These are phyloP conservation scores for Leptinotarsa lineolata DNA, from an alignment of 1,140 invertebrate species.

Conservation along the genomic window DNA sequence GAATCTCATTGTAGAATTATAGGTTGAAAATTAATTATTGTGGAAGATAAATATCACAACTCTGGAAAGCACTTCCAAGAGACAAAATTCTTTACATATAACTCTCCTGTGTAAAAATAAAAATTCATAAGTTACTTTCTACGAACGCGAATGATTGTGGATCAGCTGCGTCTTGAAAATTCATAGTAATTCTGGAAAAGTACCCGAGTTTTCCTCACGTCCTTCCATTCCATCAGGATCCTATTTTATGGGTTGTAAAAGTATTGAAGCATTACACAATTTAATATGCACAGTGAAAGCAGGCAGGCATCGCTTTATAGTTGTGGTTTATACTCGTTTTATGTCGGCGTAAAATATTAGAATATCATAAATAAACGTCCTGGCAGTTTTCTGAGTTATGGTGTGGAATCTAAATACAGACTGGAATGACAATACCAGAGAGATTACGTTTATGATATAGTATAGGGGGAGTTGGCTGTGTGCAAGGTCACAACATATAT, in stretches of 20 bases:
- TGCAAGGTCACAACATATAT: too few relatives aligned
- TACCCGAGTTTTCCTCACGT: neutral
- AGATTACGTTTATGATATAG: too few relatives aligned
- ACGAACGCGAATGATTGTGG: too few relatives aligned
- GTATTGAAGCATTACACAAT: constrained; percentile 15
- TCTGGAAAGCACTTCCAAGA: too few relatives aligned
- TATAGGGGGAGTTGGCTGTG: too few relatives aligned
- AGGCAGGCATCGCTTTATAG: constrained; percentile 18
- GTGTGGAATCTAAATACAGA: neutral
- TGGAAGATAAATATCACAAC: too few relatives aligned
- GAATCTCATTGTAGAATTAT: too few relatives aligned
- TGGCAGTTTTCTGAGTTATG: constrained; percentile 9
- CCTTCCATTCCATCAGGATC: constrained; percentile 2
- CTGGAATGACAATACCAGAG: neutral
- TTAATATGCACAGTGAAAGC: constrained; percentile 26
- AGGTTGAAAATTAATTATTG: too few relatives aligned
- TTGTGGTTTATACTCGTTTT: constrained; percentile 27
- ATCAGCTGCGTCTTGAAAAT: too few relatives aligned
- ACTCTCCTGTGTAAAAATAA: too few relatives aligned
- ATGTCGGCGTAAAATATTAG: constrained; percentile 19
- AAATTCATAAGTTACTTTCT: too few relatives aligned
- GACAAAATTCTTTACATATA: too few relatives aligned
- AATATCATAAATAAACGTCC: constrained; percentile 17
- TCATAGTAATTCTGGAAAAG: neutral
- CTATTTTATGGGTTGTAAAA: constrained; percentile 25